Percentiles rank a stretch among this genome's conserved stretches.
Evolutionary conservation across 2,797 vertebrate genomes (phyloP).

Genomic region (Craterocephalus amniculus): DNA sequence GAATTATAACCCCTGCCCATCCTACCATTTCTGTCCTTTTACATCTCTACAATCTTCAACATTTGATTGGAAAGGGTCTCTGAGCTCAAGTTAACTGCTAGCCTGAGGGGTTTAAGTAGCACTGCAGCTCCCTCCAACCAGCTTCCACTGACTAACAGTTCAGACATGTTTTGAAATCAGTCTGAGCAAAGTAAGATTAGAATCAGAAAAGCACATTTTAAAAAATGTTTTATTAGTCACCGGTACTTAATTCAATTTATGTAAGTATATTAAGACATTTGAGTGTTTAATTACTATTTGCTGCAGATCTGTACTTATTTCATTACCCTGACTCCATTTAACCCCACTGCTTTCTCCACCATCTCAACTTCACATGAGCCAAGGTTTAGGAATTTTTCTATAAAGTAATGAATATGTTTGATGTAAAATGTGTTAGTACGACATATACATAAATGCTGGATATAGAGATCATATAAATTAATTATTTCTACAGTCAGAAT

Average conservation of each 20-base stretch:
- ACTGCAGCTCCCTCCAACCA: conserved; percentile 7
- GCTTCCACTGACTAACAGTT: conserved; percentile 54
- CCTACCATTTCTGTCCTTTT: conserved; percentile 66
- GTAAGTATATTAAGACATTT: neutral
- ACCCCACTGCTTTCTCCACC: neutral
- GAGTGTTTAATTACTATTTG: neutral
- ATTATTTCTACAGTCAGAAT: too few relatives aligned
- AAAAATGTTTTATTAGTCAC: neutral
- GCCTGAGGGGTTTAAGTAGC: conserved; percentile 71
- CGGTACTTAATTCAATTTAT: neutral
- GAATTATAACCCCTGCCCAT: conserved; percentile 39
- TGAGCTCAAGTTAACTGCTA: conserved; percentile 82
- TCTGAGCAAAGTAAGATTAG: neutral
- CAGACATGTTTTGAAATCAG: conserved; percentile 54
- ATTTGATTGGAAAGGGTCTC: conserved; percentile 77
- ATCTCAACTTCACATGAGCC: neutral
- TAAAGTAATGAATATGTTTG: neutral
- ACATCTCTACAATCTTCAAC: conserved; percentile 78
- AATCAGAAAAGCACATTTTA: conserved; percentile 8
- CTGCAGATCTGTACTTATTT: neutral
- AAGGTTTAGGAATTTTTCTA: neutral
- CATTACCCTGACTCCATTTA: neutral
- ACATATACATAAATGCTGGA: too few relatives aligned
- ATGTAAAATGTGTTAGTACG: neutral
- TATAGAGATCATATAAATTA: too few relatives aligned